These are phyloP conservation scores for Oikopleura vanhoeffeni DNA, from an alignment of 23 tunicate genomes.

Conservation along the genomic window DNA sequence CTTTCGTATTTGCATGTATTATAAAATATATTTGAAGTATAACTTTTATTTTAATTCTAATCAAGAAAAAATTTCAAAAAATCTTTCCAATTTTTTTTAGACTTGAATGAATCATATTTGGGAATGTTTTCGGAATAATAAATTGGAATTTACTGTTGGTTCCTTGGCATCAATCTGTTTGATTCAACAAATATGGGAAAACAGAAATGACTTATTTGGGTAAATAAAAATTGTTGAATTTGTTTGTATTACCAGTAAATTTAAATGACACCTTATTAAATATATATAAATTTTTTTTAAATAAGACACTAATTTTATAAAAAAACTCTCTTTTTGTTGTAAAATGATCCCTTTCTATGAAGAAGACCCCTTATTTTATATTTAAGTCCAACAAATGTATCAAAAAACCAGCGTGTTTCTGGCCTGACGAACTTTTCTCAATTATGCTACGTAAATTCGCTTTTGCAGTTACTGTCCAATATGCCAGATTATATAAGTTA, in stretches of 20 bases:
- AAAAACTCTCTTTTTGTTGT: too few species aligned
- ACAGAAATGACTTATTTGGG: background rate
- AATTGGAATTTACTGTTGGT: background rate
- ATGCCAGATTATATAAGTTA: background rate
- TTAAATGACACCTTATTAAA: too few species aligned
- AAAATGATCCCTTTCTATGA: too few species aligned
- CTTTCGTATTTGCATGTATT: too few species aligned
- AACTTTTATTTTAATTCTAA: too few species aligned
- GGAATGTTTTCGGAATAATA: background rate
- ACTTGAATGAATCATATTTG: background rate
- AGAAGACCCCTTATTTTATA: too few species aligned
- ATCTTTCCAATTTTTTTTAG: too few species aligned
- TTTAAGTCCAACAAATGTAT: too few species aligned
- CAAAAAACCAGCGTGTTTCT: background rate
- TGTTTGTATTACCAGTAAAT: background rate
- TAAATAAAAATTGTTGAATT: background rate
- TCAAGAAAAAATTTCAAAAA: too few species aligned
- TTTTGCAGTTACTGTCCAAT: background rate
- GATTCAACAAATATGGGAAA: background rate
- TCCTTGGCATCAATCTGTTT: background rate
- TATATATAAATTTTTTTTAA: too few species aligned
- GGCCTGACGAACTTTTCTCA: slow-evolving; percentile 5
- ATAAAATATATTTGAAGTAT: too few species aligned
- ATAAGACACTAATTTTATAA: too few species aligned
- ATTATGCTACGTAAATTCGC: background rate